Base-by-base conservation (phyloP, 2,113 vertebrate species). In the Anhinga rufa region DNA sequence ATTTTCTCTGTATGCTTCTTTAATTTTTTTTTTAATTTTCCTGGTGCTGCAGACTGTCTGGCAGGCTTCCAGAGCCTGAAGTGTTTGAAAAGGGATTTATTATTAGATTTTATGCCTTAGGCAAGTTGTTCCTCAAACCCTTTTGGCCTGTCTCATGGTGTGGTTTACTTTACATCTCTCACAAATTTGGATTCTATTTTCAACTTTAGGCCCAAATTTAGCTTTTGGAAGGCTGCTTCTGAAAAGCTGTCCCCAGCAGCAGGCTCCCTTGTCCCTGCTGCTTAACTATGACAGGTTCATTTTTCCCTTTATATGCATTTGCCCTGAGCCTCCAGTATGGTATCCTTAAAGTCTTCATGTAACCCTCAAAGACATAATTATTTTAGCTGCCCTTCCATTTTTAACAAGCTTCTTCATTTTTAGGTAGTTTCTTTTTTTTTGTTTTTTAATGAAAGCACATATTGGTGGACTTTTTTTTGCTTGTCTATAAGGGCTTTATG, bases 31-130 rank as follows among this genome's bases (percentile, higher is more conserved):
- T 89, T 54, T 64, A 14, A 28, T 93, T 84, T 91, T 68, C 57
- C 52, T 90, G 42, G 52, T 90, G 68, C 65, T 87, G 57, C 61
- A 95, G 74, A 68, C 55, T 91, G 28, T 52, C 4, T 13, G 85
- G 84, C 75, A 92, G n/a, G 29, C 22, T 78, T 88, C 65, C 92
- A 96, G 38, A 29, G 10, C 26, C 38, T 85, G 48, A 93, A 87
- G 57, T 89, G 51, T 94, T 89, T 81, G 65, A 89, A 87, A 90
- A 52, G 14, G 19, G 29, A 71, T 85, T 96, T 94, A 91, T 96
- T 94, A 96, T 76, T 96, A 91, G 82, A 82, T 93, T 85, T 85
- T 64, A 93, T 58, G 80, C 66, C 52, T 92, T 82, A 87, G 76
- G 82, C 75, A 93, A 94, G 62, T 90, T 93, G 57, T 79, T 82